Evolutionary conservation across 2,113 vertebrate species (phyloP), one percentile per base, ranked within the genome.

Genomic region (Rhombomys opimus): DNA sequence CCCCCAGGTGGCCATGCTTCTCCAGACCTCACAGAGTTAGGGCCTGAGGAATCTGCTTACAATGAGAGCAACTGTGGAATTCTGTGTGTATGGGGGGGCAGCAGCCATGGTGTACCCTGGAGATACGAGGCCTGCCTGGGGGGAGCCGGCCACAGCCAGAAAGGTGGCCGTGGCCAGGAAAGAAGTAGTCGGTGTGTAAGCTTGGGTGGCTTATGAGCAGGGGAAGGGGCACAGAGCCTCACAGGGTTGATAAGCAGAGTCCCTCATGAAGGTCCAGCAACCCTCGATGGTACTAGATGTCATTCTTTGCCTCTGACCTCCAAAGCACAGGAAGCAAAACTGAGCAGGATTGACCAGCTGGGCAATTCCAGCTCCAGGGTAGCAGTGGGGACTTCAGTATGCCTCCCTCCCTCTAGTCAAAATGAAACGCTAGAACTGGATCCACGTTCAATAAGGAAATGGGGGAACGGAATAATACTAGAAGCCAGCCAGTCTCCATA

Each of bases 221-320:
- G 14, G n/a, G 35, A 38, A 38, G n/a, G 70, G 70, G 18, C 18
- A 9, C n/a, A 73, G 63, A 50, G 38, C 27, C 15, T 9, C 22
- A 9, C 0, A 25, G n/a, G 8, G 3, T 7, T 7, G 23, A 30
- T 15, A 52, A 52, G 25, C 25, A 25, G 70, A 12, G 1, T 20
- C 67, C 12, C 23, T 27, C 32, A 52, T 8, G 57, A 52, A n/a
- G 4, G 15, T 13, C n/a, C 17, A 41, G 20, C 72, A 41, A 18
- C 23, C 13, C 22, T 52, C 15, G 46, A 3, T 52, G 14, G 30
- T 52, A 38, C 4, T 1, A 73, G 17, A 73, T 73, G n/a, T 38
- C 17, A 38, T 2, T 73, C n/a, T 18, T 35, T 38, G 17, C n/a
- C 20, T 73, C n/a, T 38, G 70, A n/a, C 1, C 7, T 59, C 9